Conservation (phyloP, 2,113 vertebrate genomes). For the Ailuropoda melanoleuca region DNA sequence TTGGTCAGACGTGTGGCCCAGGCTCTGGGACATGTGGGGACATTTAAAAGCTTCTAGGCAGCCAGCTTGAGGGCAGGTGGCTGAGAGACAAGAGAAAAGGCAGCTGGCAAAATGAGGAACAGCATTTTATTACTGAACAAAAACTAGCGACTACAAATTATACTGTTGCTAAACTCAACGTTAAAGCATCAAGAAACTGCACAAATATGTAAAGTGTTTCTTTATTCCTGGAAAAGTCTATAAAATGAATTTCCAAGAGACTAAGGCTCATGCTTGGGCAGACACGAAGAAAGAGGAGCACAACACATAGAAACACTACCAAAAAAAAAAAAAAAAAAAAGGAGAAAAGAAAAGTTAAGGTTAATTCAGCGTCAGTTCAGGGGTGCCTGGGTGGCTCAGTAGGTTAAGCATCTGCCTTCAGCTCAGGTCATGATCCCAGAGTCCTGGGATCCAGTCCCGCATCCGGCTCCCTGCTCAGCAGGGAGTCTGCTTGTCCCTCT, state of each 20-base stretch:
- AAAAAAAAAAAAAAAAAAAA: too few relatives aligned
- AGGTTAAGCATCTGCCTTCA: background rate
- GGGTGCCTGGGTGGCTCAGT: background rate
- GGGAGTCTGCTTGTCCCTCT: too few relatives aligned
- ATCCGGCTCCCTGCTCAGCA: too few relatives aligned
- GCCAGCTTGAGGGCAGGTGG: background rate
- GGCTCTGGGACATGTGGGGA: background rate
- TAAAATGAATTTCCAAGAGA: background rate
- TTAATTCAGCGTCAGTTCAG: background rate
- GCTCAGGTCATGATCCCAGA: background rate
- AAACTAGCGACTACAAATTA: background rate
- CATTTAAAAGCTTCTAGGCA: background rate
- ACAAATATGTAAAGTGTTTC: background rate
- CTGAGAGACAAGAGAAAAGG: background rate
- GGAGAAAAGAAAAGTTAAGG: background rate
- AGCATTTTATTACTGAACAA: background rate
- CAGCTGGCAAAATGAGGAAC: background rate
- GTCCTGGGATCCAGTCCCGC: background rate
- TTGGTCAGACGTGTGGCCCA: background rate
- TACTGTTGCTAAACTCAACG: background rate
- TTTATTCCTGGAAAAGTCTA: background rate
- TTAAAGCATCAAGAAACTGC: background rate
- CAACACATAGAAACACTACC: background rate
- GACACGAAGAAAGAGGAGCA: background rate
- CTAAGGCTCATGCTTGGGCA: background rate